phyloP scores from a whole-genome alignment of 2,888 invertebrate species.

The Drosophila nigricruria region DNA sequence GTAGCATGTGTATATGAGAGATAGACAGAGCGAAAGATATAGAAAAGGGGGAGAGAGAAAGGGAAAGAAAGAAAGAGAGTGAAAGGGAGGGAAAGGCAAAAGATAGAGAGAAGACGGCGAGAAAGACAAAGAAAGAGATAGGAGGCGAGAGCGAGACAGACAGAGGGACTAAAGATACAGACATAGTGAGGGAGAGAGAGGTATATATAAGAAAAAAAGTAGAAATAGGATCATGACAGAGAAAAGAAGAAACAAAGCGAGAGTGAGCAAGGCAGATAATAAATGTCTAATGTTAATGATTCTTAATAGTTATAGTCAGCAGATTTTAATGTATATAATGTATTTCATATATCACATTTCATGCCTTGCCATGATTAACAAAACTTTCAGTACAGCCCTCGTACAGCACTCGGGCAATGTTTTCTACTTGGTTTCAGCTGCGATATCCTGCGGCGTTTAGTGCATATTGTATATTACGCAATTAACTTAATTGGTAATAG shows the following conservation, averaged over 20 bases:
- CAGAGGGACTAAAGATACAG: neutral
- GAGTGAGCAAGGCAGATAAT: too few relatives aligned
- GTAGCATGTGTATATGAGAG: too few relatives aligned
- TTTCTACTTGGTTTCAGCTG: constrained; percentile 14
- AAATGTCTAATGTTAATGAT: too few relatives aligned
- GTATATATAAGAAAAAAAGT: neutral
- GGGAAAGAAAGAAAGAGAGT: neutral
- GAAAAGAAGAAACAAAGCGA: too few relatives aligned
- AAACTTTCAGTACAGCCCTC: constrained; percentile 24
- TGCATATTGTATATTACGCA: constrained; percentile 69
- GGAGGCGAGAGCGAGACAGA: neutral
- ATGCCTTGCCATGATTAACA: too few relatives aligned
- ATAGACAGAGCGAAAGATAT: rapidly evolving
- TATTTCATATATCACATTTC: neutral
- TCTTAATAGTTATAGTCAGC: too few relatives aligned
- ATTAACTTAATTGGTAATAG: constrained; percentile 78
- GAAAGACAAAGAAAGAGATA: neutral
- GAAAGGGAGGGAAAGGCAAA: neutral
- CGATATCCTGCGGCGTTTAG: constrained; percentile 62
- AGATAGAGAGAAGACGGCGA: neutral
- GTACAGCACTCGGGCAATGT: constrained; percentile 14
- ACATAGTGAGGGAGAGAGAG: neutral
- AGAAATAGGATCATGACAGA: neutral
- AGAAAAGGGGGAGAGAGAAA: neutral
- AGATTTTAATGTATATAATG: too few relatives aligned